These are phyloP conservation scores for Philonicus albiceps DNA, from an alignment of 2,888 invertebrate genomes.

Conservation along the genomic window DNA sequence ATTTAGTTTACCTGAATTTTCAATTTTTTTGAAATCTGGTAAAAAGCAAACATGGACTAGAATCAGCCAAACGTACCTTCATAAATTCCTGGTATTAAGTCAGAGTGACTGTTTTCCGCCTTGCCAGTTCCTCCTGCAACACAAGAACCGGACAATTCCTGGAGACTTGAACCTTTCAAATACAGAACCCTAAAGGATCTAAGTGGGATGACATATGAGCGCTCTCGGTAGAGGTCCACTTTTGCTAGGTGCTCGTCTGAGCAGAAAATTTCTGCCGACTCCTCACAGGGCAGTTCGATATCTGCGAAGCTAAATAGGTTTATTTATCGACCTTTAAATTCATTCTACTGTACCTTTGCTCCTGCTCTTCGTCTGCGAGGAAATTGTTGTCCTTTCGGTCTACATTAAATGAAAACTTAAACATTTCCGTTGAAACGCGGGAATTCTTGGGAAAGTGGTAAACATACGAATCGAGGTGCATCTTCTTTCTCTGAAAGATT, in stretches of 20 bases:
- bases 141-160: background rate
- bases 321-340: background rate
- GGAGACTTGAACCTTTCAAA: background rate
- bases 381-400: background rate
- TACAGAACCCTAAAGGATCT: background rate
- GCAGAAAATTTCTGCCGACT: background rate
- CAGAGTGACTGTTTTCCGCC: constrained; percentile 73
- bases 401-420: constrained; percentile 40
- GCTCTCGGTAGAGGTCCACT: background rate
- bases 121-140: constrained; percentile 55
- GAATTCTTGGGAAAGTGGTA: background rate
- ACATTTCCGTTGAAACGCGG: background rate
- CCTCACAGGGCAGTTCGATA: background rate
- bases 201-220: background rate
- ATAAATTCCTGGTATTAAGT: constrained; percentile 78
- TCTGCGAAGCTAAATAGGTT: background rate
- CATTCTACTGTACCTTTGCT: background rate
- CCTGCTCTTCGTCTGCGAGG: background rate
- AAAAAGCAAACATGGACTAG: too few species aligned
- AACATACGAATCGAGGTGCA: background rate
- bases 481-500: background rate
- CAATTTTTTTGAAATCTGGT: too few species aligned
- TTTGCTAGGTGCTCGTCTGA: background rate
- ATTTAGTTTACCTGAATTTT: too few species aligned
- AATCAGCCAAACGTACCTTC: constrained; percentile 70